A percentile compares a stretch with the other conserved stretches of the same genome.
These are phyloP conservation scores for Eupithecia subfuscata DNA, from an alignment of 2,888 invertebrate species.

Conservation along the genomic window DNA sequence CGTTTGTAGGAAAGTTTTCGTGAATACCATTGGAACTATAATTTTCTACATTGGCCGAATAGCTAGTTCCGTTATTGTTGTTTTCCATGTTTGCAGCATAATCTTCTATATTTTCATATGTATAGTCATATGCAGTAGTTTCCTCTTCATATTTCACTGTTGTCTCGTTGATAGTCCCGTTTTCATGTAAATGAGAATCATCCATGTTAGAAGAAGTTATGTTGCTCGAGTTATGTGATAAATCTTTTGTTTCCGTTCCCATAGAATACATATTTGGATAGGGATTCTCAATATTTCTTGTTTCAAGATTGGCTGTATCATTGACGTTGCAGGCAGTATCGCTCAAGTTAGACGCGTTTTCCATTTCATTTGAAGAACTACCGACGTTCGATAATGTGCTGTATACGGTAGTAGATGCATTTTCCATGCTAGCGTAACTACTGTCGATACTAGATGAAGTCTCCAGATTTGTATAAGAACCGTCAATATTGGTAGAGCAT, in stretches of 20 bases:
- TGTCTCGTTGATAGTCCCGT: conserved; percentile 11
- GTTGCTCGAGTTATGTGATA: background rate
- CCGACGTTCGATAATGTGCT: conserved; percentile 20
- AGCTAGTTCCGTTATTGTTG: conserved; percentile 19
- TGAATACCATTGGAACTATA: conserved; percentile 30
- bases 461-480: conserved; percentile 20
- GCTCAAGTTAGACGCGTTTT: conserved; percentile 14
- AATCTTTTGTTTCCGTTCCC: conserved; percentile 19
- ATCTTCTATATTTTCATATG: conserved; percentile 49
- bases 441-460: conserved; percentile 26
- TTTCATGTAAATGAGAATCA: conserved; percentile 16
- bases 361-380: conserved; percentile 21
- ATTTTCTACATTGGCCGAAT: conserved; percentile 49
- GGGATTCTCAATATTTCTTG: conserved; percentile 10
- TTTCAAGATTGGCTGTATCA: conserved; percentile 7
- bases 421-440: conserved; percentile 29
- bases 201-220: conserved; percentile 6
- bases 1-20: conserved; percentile 27
- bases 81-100: conserved; percentile 39
- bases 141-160: conserved; percentile 16
- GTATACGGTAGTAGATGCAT: conserved; percentile 24
- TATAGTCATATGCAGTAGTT: conserved; percentile 27
- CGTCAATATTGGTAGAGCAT: conserved; percentile 16
- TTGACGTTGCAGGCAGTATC: conserved; percentile 13
- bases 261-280: conserved; percentile 19